Conservation (phyloP, 2,888 invertebrate species). For the Eustalomyia histrio region DNA sequence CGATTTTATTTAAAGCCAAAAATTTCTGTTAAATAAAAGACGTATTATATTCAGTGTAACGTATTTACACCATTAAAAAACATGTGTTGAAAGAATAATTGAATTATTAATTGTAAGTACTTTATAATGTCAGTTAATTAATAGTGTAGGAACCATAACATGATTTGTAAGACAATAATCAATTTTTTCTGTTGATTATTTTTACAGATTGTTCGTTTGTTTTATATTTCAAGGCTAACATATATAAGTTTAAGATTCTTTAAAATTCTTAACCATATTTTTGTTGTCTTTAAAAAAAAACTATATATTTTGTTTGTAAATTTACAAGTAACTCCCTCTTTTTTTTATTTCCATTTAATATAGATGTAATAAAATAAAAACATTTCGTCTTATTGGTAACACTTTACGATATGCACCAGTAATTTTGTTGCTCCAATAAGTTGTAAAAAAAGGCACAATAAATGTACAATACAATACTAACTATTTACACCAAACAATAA, state of each 20-base stretch:
- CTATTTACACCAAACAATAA: slow-evolving; percentile 21
- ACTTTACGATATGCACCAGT: slow-evolving; percentile 68
- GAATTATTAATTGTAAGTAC: background rate
- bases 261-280: too few species aligned
- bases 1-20: too few species aligned
- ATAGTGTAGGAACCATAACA: background rate
- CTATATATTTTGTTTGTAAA: slow-evolving; percentile 10
- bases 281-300: background rate
- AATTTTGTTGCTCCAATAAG: slow-evolving; percentile 68
- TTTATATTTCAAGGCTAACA: slow-evolving; percentile 1
- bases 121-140: slow-evolving; percentile 9
- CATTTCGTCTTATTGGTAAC: slow-evolving; percentile 66
- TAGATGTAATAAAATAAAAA: slow-evolving; percentile 28
- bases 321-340: slow-evolving; percentile 17
- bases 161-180: background rate
- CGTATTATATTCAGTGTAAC: too few species aligned
- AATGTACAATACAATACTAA: slow-evolving; percentile 35
- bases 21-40: too few species aligned
- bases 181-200: background rate
- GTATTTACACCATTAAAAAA: too few species aligned
- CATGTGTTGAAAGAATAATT: background rate
- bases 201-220: background rate
- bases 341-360: background rate
- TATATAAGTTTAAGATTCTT: background rate
- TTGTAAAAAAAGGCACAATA: slow-evolving; percentile 62